Base-by-base conservation (phyloP, 1,140 invertebrate genomes). In the Ceratosolen fusciceps region DNA sequence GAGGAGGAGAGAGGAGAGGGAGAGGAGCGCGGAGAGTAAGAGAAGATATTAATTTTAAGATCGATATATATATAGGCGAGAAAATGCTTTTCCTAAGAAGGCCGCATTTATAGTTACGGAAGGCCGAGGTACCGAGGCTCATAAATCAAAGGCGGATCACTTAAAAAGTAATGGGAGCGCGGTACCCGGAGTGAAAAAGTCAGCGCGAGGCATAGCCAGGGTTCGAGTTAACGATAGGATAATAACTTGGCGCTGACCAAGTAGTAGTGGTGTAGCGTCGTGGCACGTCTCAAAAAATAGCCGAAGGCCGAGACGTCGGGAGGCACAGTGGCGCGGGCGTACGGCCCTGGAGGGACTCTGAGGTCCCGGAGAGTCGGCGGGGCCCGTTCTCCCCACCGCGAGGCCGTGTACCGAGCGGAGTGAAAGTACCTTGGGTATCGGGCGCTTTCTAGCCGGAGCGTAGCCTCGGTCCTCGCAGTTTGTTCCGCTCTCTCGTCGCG, bases 401-500 rank as follows among this genome's bases (percentile, higher is more conserved):
- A 9, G n/a, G n/a, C n/a, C n/a, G n/a, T n/a, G n/a, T n/a, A n/a
- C n/a, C n/a, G n/a, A n/a, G n/a, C 24, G 12, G 52, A 79, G 77
- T 79, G 77, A 79, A 74, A 74, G 77, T 74, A 47, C 31, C 26
- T 10, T 19, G 49, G 14, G 68, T 26, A 29, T n/a, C 47, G 68
- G 34, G 26, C 39, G 70, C 77, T 79, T 79, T 79, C 77, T 79
- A 79, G 29, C 47, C 37, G 14, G 43, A 77, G 52, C 49, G 26
- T 62, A 37, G n/a, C 37, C 56, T 24, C 19, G 34, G 21, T 39
- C 29, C 26, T 29, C 52, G 62, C 68, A 79, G 77, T 79, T 47
- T 39, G 56, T 58, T 65, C 29, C 77, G 77, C 77, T 79, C 77
- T 79, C 71, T 54, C 58, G 26, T 29, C 19, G n/a, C 29, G 68